Percentiles rank a stretch among this genome's conserved stretches.
Evolutionary conservation across 2,888 invertebrate genomes (phyloP).

Genomic region (Rhagonycha lutea): DNA sequence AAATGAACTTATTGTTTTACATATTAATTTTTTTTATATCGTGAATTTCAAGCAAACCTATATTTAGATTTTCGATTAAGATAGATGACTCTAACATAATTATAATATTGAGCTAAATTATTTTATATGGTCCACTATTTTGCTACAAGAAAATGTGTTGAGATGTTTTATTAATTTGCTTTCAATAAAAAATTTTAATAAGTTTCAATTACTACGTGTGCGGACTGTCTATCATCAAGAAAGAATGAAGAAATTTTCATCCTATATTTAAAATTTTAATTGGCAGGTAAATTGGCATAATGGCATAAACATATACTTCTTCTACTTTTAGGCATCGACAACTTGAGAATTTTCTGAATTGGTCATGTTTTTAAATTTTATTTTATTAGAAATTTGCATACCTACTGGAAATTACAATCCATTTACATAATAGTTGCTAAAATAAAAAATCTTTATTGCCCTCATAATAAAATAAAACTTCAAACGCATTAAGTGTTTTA

Average conservation of each 20-base stretch:
- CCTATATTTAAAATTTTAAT: neutral
- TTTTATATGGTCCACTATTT: neutral
- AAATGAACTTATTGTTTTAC: neutral
- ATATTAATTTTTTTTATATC: neutral
- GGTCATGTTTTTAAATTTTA: neutral
- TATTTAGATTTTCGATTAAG: neutral
- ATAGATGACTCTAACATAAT: neutral
- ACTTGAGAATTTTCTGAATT: neutral
- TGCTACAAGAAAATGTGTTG: neutral
- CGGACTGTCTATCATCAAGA: neutral
- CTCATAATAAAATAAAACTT: neutral
- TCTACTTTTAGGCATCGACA: neutral
- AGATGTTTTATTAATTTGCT: neutral
- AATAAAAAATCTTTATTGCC: neutral
- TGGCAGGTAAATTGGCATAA: neutral
- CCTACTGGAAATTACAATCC: neutral
- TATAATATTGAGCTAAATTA: neutral
- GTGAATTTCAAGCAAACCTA: neutral
- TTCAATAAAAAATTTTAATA: neutral
- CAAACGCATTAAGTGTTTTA: neutral
- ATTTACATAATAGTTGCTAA: neutral
- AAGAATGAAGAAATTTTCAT: neutral
- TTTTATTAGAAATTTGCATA: neutral
- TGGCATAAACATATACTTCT: neutral
- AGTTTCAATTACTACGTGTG: neutral